A percentile compares a stretch with the other conserved stretches of the same genome.
Conservation (phyloP, 1,140 invertebrate species). For the Archivesica marissinica region DNA sequence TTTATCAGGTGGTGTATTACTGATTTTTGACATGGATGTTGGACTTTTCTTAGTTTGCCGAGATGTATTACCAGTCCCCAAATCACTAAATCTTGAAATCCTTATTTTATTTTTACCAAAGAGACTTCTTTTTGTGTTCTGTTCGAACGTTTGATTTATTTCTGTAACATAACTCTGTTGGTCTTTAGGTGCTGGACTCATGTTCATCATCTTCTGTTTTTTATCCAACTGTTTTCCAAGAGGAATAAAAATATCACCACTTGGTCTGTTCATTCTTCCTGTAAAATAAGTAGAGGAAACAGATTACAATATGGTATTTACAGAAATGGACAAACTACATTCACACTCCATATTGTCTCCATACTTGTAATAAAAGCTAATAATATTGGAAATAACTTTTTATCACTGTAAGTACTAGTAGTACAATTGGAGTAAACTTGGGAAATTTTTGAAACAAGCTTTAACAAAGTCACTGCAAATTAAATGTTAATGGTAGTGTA, state of each 20-base stretch:
- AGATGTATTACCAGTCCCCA: background rate
- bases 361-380: background rate
- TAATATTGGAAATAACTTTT: background rate
- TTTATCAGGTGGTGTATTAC: background rate
- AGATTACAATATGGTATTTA: background rate
- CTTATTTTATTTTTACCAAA: constrained; percentile 9
- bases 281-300: background rate
- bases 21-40: no score
- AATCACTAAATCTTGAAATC: background rate
- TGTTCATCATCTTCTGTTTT: background rate
- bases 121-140: background rate
- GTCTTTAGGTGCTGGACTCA: background rate
- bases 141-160: background rate
- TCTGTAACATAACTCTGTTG: background rate
- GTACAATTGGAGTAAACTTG: background rate
- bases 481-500: no score
- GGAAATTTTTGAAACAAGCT: background rate
- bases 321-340: background rate
- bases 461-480: no score
- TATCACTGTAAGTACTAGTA: background rate
- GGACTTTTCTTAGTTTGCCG: background rate
- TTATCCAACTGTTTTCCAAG: background rate
- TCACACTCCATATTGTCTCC: background rate
- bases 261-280: constrained; percentile 12
- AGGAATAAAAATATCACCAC: background rate